Conservation (phyloP, 1,140 invertebrate species). For the Tetragonula clypearis region DNA sequence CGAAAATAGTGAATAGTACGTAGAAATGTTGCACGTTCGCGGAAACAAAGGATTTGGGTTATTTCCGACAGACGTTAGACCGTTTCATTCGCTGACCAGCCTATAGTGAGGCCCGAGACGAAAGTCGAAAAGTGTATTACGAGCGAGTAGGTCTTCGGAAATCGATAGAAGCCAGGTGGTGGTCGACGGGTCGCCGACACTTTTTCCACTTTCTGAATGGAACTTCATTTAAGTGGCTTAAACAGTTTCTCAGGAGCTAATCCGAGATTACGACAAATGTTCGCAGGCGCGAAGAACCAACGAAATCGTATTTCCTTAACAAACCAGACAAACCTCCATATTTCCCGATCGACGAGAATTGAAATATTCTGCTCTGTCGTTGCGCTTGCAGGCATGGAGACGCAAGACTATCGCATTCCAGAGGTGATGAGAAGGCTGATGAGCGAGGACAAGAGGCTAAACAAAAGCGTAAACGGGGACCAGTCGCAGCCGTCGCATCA, state of each 20-base stretch:
- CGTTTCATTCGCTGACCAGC: conserved; percentile 37
- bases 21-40: background rate
- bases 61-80: conserved; percentile 36
- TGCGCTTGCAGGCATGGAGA: conserved; percentile 71
- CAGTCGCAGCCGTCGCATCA: conserved; percentile 74
- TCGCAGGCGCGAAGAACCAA: conserved; percentile 4
- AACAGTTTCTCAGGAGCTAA: conserved; percentile 32
- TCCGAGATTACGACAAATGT: conserved; percentile 50
- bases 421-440: conserved; percentile 84
- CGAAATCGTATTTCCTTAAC: background rate
- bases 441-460: conserved; percentile 82
- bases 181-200: conserved; percentile 50
- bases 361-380: background rate
- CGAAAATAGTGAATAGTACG: too few species aligned
- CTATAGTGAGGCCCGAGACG: conserved; percentile 42
- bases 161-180: conserved; percentile 78
- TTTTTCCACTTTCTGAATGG: conserved; percentile 45
- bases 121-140: conserved; percentile 68
- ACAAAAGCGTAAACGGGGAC: conserved; percentile 79
- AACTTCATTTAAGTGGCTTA: conserved; percentile 43
- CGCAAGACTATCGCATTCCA: conserved; percentile 81
- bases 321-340: background rate
- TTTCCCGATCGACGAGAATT: background rate
- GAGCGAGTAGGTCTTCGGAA: conserved; percentile 76
- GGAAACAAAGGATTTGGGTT: conserved; percentile 35